phyloP scores from a whole-genome alignment of 2,113 vertebrate species.

The Corythoichthys haematopterus region DNA sequence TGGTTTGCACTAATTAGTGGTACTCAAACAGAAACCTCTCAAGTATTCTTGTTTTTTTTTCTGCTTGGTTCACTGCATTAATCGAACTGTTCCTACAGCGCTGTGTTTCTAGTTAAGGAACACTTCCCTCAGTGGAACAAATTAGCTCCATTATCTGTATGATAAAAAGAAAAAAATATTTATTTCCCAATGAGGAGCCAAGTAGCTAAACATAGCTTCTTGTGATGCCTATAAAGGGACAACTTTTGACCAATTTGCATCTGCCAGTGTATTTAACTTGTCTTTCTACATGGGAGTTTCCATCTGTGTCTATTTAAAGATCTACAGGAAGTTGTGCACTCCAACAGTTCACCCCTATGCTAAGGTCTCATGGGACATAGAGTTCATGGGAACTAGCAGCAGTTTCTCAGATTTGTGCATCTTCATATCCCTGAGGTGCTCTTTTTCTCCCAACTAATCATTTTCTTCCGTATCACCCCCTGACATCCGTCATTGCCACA shows the following conservation, averaged over 20 bases:
- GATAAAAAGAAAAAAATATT: slow-evolving; percentile 57
- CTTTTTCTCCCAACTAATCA: slow-evolving; percentile 27
- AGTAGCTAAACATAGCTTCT: slow-evolving; percentile 34
- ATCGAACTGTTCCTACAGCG: slow-evolving; percentile 54
- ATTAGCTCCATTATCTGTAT: slow-evolving; percentile 58
- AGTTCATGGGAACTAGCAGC: slow-evolving; percentile 63
- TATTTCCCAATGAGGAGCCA: slow-evolving; percentile 43
- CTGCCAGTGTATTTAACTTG: neutral
- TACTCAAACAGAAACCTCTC: slow-evolving; percentile 44
- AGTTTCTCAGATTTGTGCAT: slow-evolving; percentile 33
- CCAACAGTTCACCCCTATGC: slow-evolving; percentile 40
- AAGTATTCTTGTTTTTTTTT: slow-evolving; percentile 50
- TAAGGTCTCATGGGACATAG: slow-evolving; percentile 38
- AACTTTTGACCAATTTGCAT: slow-evolving; percentile 32
- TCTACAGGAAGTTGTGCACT: slow-evolving; percentile 51
- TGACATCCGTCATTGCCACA: neutral
- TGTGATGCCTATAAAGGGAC: slow-evolving; percentile 20
- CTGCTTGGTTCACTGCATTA: slow-evolving; percentile 48
- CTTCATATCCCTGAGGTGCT: slow-evolving; percentile 33
- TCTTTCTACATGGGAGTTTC: slow-evolving; percentile 42
- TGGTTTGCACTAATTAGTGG: slow-evolving; percentile 51
- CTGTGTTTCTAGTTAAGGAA: slow-evolving; percentile 53
- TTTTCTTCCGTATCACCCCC: slow-evolving; percentile 8
- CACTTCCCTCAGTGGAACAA: slow-evolving; percentile 63
- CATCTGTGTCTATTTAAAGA: slow-evolving; percentile 52